Conservation (phyloP, 2,113 vertebrate genomes). For the Grus americana region DNA sequence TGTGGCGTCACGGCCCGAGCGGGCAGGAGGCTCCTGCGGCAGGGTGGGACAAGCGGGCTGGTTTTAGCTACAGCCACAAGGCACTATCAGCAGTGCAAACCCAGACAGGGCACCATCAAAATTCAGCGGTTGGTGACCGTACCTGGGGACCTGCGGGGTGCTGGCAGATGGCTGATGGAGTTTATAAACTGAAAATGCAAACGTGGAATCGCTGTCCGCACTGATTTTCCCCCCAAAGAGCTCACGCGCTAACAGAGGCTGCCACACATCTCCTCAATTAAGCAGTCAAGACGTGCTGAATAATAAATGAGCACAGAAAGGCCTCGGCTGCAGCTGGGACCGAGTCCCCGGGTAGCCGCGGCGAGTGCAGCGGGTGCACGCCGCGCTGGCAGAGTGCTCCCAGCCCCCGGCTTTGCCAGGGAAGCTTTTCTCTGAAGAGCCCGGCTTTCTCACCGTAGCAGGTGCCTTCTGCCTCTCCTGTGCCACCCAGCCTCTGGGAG, state of each 20-base stretch:
- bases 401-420: neutral
- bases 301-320: neutral
- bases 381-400: neutral
- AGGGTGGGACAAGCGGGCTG: neutral
- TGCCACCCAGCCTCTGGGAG: neutral
- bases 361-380: neutral
- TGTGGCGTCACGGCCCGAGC: rapidly evolving
- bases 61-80: neutral
- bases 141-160: neutral
- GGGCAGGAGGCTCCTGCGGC: neutral
- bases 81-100: rapidly evolving
- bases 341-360: neutral
- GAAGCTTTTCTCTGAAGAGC: too few relatives aligned
- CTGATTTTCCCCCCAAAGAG: neutral
- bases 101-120: neutral
- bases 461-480: neutral
- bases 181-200: neutral
- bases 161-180: neutral
- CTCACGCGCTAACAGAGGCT: neutral
- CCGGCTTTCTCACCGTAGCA: rapidly evolving
- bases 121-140: neutral
- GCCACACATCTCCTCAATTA: constrained; percentile 15
- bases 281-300: constrained; percentile 21
- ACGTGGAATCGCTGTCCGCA: neutral
- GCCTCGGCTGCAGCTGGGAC: neutral